phyloP scores from a whole-genome alignment of 1,140 invertebrate genomes.

The Ectropis grisescens region DNA sequence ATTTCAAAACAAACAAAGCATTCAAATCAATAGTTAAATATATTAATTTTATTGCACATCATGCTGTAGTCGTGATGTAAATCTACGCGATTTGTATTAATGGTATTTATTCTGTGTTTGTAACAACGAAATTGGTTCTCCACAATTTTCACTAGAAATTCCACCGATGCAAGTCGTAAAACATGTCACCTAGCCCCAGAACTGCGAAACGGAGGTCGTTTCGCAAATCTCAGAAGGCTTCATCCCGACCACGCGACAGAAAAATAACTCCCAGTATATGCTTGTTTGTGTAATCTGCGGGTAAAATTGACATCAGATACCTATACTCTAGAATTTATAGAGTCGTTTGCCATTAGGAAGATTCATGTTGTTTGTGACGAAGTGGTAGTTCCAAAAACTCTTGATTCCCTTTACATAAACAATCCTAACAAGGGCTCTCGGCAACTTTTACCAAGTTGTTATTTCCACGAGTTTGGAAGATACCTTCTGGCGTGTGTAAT shows the following conservation, averaged over 20 bases:
- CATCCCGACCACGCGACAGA: too few relatives aligned
- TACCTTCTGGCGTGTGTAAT: too few relatives aligned
- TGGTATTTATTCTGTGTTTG: conserved; percentile 21
- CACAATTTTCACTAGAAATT: conserved; percentile 20
- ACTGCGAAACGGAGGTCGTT: conserved; percentile 2
- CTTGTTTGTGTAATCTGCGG: background rate
- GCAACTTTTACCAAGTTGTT: too few relatives aligned
- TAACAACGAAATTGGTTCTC: conserved; percentile 16
- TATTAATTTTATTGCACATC: too few relatives aligned
- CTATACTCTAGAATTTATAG: conserved; percentile 2
- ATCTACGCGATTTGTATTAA: too few relatives aligned
- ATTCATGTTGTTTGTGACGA: conserved; percentile 5
- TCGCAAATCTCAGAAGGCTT: conserved; percentile 2
- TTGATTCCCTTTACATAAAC: too few relatives aligned
- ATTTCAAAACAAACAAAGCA: too few relatives aligned
- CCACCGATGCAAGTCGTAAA: conserved; percentile 20
- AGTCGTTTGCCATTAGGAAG: conserved; percentile 6
- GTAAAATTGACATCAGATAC: background rate
- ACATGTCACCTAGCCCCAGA: conserved; percentile 6
- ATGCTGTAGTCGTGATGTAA: too few relatives aligned
- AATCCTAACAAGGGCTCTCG: too few relatives aligned
- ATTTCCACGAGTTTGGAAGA: too few relatives aligned
- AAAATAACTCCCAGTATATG: background rate
- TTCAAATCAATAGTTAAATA: too few relatives aligned
- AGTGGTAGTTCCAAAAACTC: too few relatives aligned